These are phyloP conservation scores for Lucilia cuprina DNA, from an alignment of 1,140 invertebrate species.

Conservation along the genomic window DNA sequence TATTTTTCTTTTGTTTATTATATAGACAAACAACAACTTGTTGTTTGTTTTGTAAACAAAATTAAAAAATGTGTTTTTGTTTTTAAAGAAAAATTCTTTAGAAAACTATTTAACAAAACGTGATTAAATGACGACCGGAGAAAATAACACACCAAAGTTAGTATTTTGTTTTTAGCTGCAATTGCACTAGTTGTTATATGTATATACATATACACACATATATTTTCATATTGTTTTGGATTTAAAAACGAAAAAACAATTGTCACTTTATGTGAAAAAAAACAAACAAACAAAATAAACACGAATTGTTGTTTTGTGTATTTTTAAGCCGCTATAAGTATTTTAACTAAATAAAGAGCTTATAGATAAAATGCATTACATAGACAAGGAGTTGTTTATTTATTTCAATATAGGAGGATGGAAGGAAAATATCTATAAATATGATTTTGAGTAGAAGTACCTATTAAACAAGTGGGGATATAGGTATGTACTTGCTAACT, in stretches of 20 bases:
- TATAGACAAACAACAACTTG: not conserved
- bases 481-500: too few species aligned
- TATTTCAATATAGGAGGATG: too few species aligned
- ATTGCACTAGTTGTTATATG: not conserved
- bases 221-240: not conserved
- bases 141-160: not conserved
- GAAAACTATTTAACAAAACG: conserved; percentile 11
- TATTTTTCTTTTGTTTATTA: too few species aligned
- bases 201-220: too few species aligned
- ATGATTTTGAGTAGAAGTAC: too few species aligned
- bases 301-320: not conserved
- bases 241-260: not conserved
- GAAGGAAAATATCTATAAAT: too few species aligned
- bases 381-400: not conserved
- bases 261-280: not conserved
- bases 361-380: not conserved
- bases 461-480: too few species aligned
- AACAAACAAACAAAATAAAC: conserved; percentile 5
- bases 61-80: not conserved
- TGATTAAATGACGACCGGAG: conserved; percentile 23
- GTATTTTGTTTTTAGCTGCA: too few species aligned
- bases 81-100: conserved; percentile 19
- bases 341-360: not conserved
- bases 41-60: conserved; percentile 11
- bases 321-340: not conserved